These are phyloP conservation scores for Menidia beryllina DNA, from an alignment of 2,113 vertebrate genomes.

Conservation along the genomic window DNA sequence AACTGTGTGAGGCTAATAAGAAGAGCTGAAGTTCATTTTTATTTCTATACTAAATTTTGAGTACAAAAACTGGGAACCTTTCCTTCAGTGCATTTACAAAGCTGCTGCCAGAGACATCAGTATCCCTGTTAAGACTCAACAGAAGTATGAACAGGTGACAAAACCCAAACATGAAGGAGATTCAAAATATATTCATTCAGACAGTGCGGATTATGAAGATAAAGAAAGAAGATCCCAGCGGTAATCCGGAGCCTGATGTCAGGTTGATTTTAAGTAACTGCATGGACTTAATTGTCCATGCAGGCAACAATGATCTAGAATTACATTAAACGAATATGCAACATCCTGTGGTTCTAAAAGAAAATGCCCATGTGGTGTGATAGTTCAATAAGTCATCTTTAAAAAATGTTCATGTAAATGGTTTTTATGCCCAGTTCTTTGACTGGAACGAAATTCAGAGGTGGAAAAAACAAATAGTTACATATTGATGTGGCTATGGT, in stretches of 20 bases:
- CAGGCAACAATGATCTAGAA: no score
- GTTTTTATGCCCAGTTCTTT: no score
- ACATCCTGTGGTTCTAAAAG: no score
- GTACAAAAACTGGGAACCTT: background rate
- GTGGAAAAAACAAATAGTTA: no score
- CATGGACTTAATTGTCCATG: no score
- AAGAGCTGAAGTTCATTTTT: background rate
- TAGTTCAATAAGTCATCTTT: no score
- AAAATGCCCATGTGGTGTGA: no score
- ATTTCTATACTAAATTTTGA: background rate
- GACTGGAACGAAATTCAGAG: no score
- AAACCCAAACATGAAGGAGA: constrained; percentile 45
- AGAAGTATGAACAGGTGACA: constrained; percentile 62
- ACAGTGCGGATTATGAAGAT: constrained; percentile 57
- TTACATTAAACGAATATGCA: no score
- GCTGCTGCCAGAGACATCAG: background rate
- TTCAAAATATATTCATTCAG: constrained; percentile 47
- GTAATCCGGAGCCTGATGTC: constrained; percentile 32
- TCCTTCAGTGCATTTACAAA: constrained; percentile 1
- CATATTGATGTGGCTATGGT: no score
- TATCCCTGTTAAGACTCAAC: constrained; percentile 38
- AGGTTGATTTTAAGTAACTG: no score
- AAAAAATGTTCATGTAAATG: no score
- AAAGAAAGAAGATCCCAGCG: constrained; percentile 31
- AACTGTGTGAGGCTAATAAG: background rate